Base-by-base conservation (phyloP, 1,140 invertebrate species). In the Mamestra configurata region DNA sequence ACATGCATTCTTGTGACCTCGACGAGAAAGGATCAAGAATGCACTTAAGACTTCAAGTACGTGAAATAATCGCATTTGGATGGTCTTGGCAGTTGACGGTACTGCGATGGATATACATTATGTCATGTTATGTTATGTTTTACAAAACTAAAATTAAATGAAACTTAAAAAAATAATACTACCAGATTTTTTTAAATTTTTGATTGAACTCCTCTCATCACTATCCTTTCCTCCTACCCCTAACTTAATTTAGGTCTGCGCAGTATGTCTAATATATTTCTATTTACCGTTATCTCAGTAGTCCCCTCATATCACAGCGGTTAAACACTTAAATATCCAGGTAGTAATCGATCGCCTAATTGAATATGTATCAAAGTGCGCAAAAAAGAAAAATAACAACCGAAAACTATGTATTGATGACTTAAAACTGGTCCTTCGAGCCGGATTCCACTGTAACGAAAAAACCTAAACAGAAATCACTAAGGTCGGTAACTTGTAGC, bases 1-100 rank as follows among this genome's bases (percentile, higher is more conserved):
- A 76, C n/a, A 76, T 64, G 55, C 40, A 49, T 18, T 31, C 57
- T 20, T 46, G 43, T 49, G 57, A 76, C 51, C 73, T 76, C 55
- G 57, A 15, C 35, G n/a, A 61, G 55, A 46, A 76, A 73, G 31
- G 64, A 68, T 40, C 22, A 27, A 68, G 64, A 68, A 68, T 68
- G 64, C 64, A 46, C 64, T 68, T 46, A 15, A 46, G 40, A 20
- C 31, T 24, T 64, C 3, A 46, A 22, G 18, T 15, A 22, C 70
- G 72, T 59, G 72, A 75, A 68, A 68, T 46, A 43, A 46, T 46
- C 40, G 40, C 7, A 49, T 46, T 61, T 15, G 20, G 22, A 35
- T n/a, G 35, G 37, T 46, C 24, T 46, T 68, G 40, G 20, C 13
- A 68, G 22, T 8, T 68, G 53, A 24, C 3, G 53, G 11, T 55